Evolutionary conservation across 2,113 vertebrate genomes (phyloP).

Genomic region (Istiophorus platypterus): DNA sequence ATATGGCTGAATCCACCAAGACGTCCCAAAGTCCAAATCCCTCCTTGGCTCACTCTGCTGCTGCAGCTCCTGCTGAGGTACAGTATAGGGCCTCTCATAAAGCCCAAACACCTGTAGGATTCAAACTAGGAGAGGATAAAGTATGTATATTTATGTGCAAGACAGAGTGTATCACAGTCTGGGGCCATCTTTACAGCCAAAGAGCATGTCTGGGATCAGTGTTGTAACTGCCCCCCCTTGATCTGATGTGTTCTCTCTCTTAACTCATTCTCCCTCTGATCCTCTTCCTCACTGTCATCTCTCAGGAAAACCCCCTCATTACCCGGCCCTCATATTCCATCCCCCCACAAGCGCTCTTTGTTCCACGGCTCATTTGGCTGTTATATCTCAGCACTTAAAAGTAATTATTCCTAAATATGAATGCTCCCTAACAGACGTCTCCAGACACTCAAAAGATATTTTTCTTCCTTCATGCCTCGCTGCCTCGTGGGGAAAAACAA

Average conservation of each 20-base stretch:
- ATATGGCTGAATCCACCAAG: conserved; percentile 49
- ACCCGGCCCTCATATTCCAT: conserved; percentile 70
- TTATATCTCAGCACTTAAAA: conserved; percentile 78
- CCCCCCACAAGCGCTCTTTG: conserved; percentile 76
- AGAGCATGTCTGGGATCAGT: conserved; percentile 61
- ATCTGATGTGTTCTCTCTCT: conserved; percentile 60
- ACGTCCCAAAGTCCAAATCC: conserved; percentile 54
- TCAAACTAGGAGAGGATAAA: conserved; percentile 19
- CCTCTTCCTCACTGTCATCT: conserved; percentile 78
- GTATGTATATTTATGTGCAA: conserved; percentile 1
- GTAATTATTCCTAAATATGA: conserved; percentile 82
- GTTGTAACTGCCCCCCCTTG: conserved; percentile 60
- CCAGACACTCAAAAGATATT: conserved; percentile 65
- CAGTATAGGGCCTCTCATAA: conserved; percentile 40
- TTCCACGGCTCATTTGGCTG: conserved; percentile 74
- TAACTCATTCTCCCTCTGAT: conserved; percentile 66
- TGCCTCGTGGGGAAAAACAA: conserved; percentile 71
- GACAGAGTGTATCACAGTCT: conserved; percentile 41
- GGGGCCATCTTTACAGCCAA: conserved; percentile 40
- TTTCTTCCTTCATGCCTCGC: conserved; percentile 68
- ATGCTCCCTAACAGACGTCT: conserved; percentile 68
- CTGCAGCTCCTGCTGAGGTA: conserved; percentile 53
- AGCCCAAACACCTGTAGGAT: conserved; percentile 71
- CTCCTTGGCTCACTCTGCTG: conserved; percentile 49
- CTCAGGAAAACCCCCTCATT: conserved; percentile 83